Evolutionary conservation across 1,140 invertebrate genomes (phyloP).

Genomic region (Cephus cinctus): DNA sequence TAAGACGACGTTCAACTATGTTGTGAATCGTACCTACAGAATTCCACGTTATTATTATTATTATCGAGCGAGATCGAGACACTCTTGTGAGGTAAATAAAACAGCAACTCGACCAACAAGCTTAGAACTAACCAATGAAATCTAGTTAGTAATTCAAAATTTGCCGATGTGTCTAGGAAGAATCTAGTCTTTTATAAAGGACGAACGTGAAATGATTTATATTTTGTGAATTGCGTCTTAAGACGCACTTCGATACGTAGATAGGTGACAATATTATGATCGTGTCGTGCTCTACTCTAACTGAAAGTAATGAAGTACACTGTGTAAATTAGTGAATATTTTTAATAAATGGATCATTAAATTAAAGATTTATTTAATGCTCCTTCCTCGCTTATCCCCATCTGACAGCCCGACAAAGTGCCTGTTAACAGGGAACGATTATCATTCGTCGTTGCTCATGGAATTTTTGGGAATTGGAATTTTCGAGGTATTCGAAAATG

Average conservation of each 20-base stretch:
- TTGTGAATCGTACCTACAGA: no score
- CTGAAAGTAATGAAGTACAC: slow-evolving; percentile 50
- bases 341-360: slow-evolving; percentile 55
- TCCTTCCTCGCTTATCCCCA: no score
- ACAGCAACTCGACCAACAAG: slow-evolving; percentile 17
- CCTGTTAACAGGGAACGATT: no score
- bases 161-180: slow-evolving; percentile 22
- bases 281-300: slow-evolving; percentile 41
- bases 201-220: slow-evolving; percentile 39
- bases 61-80: no score
- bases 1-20: no score
- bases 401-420: no score
- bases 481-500: no score
- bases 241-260: slow-evolving; percentile 38
- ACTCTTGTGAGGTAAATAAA: no score
- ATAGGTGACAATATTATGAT: slow-evolving; percentile 42
- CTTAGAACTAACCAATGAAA: slow-evolving; percentile 30
- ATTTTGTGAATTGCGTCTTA: slow-evolving; percentile 46
- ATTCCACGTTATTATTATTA: no score
- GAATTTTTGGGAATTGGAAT: slow-evolving; percentile 13
- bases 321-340: slow-evolving; percentile 53
- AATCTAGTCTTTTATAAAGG: slow-evolving; percentile 44
- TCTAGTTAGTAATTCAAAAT: slow-evolving; percentile 21
- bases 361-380: no score
- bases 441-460: no score